Conservation (phyloP, 2,888 invertebrate genomes). For the Flexamia atlantica region DNA sequence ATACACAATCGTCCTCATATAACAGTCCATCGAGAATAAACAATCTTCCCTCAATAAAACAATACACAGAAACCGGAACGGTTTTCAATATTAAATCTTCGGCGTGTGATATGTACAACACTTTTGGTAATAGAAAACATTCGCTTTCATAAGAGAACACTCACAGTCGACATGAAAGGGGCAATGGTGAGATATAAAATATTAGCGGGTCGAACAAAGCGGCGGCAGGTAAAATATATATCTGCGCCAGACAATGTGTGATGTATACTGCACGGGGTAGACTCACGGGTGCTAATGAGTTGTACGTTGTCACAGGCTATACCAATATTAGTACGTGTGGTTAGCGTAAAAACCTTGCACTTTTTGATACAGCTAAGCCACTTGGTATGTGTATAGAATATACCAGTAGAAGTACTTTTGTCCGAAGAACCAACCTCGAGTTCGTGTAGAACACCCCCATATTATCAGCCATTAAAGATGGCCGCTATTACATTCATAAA, state of each 20-base stretch:
- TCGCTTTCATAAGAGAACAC: conserved; percentile 45
- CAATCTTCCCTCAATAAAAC: background rate
- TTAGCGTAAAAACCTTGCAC: no score
- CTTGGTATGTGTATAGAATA: no score
- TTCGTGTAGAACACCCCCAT: no score
- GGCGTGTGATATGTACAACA: conserved; percentile 6
- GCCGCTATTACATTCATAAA: no score
- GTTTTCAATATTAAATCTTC: conserved; percentile 3
- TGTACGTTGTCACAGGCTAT: conserved; percentile 4
- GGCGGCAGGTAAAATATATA: conserved; percentile 47
- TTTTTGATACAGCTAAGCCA: no score
- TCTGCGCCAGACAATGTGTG: conserved; percentile 44
- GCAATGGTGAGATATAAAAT: conserved; percentile 43
- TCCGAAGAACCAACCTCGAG: no score
- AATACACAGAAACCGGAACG: background rate
- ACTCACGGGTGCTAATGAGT: conserved; percentile 20
- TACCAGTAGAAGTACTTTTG: no score
- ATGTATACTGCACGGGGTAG: conserved; percentile 43
- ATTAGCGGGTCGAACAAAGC: conserved; percentile 21
- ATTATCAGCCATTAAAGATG: no score
- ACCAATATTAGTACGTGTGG: no score
- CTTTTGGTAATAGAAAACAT: conserved; percentile 11
- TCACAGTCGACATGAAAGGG: conserved; percentile 39
- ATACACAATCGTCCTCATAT: background rate
- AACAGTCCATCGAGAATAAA: background rate